Evolutionary conservation across 2,113 vertebrate species (phyloP).

Genomic region (Meles meles): DNA sequence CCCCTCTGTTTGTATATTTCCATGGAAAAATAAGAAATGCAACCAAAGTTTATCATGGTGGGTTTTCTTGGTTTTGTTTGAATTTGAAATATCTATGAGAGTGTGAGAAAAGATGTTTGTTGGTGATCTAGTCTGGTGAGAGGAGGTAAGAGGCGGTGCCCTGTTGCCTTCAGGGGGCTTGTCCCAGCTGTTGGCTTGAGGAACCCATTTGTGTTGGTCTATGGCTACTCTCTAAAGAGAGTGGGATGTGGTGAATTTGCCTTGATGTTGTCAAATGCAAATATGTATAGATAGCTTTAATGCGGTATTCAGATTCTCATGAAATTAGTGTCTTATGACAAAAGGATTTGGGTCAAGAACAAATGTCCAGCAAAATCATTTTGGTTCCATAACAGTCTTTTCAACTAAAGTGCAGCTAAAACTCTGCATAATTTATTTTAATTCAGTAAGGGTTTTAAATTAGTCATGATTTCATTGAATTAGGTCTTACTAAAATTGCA

Average conservation of each 20-base stretch:
- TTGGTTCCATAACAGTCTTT: conserved; percentile 25
- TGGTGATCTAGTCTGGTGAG: background rate
- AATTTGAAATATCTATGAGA: background rate
- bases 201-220: background rate
- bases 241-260: background rate
- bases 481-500: background rate
- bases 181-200: background rate
- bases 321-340: background rate
- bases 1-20: background rate
- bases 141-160: background rate
- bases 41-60: background rate
- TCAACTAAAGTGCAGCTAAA: background rate
- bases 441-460: background rate
- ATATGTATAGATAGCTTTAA: background rate
- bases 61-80: conserved; percentile 4
- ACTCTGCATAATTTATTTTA: background rate
- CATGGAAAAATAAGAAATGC: background rate
- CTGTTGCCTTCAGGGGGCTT: background rate
- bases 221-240: background rate
- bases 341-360: background rate
- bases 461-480: background rate
- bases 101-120: background rate
- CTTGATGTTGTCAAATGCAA: background rate
- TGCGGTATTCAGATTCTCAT: background rate
- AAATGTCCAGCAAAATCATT: background rate